phyloP scores from a whole-genome alignment of 1,140 invertebrate species.

The Uloborus diversus region DNA sequence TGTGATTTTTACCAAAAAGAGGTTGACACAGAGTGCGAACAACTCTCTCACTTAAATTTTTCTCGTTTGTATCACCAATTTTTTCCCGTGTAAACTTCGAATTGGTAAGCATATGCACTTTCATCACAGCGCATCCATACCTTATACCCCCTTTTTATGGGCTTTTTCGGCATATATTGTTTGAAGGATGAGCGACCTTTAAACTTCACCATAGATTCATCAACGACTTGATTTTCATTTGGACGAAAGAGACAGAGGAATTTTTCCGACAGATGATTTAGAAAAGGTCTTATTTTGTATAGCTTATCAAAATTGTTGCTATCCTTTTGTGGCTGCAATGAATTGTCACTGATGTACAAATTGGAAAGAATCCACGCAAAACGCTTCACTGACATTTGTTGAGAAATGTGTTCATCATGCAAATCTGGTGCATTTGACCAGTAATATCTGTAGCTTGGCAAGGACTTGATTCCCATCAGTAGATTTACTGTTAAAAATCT shows the following conservation, averaged over 20 bases:
- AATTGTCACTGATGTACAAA: neutral
- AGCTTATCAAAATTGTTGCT: neutral
- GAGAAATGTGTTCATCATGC: neutral
- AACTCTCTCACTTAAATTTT: slow-evolving; percentile 2
- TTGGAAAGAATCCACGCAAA: neutral
- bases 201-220: slow-evolving; percentile 58
- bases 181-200: slow-evolving; percentile 47
- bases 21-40: neutral
- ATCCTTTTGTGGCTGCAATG: neutral
- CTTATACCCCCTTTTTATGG: slow-evolving; percentile 58
- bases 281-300: neutral
- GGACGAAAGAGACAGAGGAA: neutral
- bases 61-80: slow-evolving; percentile 32
- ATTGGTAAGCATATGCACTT: slow-evolving; percentile 44
- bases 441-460: slow-evolving; percentile 1
- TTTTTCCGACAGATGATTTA: neutral
- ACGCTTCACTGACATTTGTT: neutral
- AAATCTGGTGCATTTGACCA: neutral
- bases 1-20: neutral
- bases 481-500: slow-evolving; percentile 2
- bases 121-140: slow-evolving; percentile 46
- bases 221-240: slow-evolving; percentile 29
- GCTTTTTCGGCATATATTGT: slow-evolving; percentile 56
- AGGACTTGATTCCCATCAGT: neutral
- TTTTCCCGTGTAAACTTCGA: slow-evolving; percentile 54